Conservation (phyloP, 2,888 invertebrate genomes). For the Troides helena region DNA sequence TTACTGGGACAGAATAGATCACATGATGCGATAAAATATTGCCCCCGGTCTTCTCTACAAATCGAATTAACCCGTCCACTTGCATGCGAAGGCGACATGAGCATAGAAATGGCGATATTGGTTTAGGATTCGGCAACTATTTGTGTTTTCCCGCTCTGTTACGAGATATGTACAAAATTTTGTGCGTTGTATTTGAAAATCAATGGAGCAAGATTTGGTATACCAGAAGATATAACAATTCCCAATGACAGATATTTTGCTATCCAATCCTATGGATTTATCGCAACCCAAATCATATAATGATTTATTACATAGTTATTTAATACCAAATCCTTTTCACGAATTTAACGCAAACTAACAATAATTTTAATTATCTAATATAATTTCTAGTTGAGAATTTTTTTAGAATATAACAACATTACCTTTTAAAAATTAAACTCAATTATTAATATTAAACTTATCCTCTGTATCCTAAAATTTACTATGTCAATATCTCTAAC, state of each 20-base stretch:
- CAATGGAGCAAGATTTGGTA: slow-evolving; percentile 4
- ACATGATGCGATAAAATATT: slow-evolving; percentile 80
- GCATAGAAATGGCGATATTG: slow-evolving; percentile 74
- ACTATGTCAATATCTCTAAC: too few species aligned
- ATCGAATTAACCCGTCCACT: slow-evolving; percentile 80
- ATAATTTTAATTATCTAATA: background rate
- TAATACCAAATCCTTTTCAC: background rate
- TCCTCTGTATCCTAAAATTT: too few species aligned
- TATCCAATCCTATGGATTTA: background rate
- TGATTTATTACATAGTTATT: background rate
- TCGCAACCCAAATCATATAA: background rate
- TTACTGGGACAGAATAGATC: slow-evolving; percentile 78
- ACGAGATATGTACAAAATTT: slow-evolving; percentile 32
- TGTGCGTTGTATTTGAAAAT: slow-evolving; percentile 16
- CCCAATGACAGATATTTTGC: background rate
- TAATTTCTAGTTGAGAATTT: background rate
- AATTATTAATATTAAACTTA: too few species aligned
- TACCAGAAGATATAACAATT: background rate
- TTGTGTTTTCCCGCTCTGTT: slow-evolving; percentile 57
- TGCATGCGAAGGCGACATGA: slow-evolving; percentile 75
- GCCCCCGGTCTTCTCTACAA: slow-evolving; percentile 72
- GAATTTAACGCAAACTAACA: background rate
- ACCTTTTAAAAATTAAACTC: background rate
- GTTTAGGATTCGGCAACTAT: slow-evolving; percentile 63
- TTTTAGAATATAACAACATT: background rate